A percentile compares a stretch with the other conserved stretches of the same genome.
These are phyloP conservation scores for Iphiclides podalirius DNA, from an alignment of 2,888 invertebrate genomes.

Conservation along the genomic window DNA sequence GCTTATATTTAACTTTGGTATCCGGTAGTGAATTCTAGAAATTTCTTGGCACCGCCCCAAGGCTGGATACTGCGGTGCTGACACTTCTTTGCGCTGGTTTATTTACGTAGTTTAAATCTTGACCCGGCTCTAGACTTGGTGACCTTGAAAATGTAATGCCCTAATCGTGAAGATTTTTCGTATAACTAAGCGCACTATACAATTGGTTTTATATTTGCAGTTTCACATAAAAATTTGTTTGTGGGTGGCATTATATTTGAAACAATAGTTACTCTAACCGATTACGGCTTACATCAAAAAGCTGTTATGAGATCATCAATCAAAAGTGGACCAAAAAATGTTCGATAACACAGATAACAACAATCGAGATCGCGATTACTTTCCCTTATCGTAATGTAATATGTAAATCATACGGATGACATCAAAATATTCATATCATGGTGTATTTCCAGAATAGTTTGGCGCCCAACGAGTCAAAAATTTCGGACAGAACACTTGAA, in stretches of 20 bases:
- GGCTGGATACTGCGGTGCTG: constrained; percentile 25
- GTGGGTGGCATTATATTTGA: too few species aligned
- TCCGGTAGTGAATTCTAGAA: constrained; percentile 38
- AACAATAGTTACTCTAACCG: too few species aligned
- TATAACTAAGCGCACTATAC: too few species aligned
- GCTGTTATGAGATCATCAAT: neutral
- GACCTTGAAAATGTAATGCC: too few species aligned
- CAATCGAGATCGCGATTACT: neutral
- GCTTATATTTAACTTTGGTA: constrained; percentile 21
- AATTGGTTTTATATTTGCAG: too few species aligned
- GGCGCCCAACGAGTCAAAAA: constrained; percentile 59
- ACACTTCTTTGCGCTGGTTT: too few species aligned
- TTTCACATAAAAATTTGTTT: too few species aligned
- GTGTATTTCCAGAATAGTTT: constrained; percentile 59
- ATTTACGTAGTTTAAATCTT: too few species aligned
- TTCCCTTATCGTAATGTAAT: neutral
- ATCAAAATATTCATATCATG: constrained; percentile 8
- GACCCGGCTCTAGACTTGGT: too few species aligned
- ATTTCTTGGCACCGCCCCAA: constrained; percentile 46
- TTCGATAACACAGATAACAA: neutral
- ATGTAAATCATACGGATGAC: constrained; percentile 28
- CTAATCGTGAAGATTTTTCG: too few species aligned
- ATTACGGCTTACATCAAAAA: neutral
- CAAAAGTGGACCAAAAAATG: neutral
- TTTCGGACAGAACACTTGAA: constrained; percentile 66